Conservation (phyloP, 2,888 invertebrate species). For the Elaeidobius kamerunicus region DNA sequence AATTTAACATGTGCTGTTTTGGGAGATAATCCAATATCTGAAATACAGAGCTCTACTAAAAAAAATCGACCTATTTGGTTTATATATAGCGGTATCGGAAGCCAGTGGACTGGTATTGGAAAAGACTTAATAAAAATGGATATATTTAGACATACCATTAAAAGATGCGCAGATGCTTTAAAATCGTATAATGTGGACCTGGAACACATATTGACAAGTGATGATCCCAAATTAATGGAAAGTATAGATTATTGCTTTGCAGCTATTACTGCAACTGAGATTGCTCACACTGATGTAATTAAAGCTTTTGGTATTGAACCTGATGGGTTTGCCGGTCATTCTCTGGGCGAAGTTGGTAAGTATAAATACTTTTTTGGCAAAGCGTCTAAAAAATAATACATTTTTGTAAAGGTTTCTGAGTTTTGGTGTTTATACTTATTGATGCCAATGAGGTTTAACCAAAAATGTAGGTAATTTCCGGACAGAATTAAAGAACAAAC, state of each 20-base stretch:
- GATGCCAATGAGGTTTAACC: too few relatives aligned
- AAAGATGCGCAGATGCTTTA: slow-evolving; percentile 52
- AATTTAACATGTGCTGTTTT: slow-evolving; percentile 29
- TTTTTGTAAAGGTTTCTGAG: too few relatives aligned
- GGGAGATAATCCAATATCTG: slow-evolving; percentile 27
- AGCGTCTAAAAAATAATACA: too few relatives aligned
- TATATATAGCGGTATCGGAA: slow-evolving; percentile 67
- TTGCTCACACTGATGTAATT: slow-evolving; percentile 84
- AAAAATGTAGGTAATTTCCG: too few relatives aligned
- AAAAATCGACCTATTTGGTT: slow-evolving; percentile 56
- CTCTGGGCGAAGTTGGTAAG: slow-evolving; percentile 75
- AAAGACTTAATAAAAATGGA: slow-evolving; percentile 57
- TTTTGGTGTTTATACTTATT: too few relatives aligned
- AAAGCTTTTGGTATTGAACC: slow-evolving; percentile 67
- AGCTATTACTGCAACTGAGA: slow-evolving; percentile 57
- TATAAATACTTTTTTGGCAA: too few relatives aligned
- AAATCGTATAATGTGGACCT: slow-evolving; percentile 55
- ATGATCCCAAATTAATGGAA: slow-evolving; percentile 51
- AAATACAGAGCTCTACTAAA: slow-evolving; percentile 17
- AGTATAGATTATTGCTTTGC: slow-evolving; percentile 58
- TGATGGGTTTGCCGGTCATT: slow-evolving; percentile 94
- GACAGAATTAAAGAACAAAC: too few relatives aligned
- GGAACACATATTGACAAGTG: slow-evolving; percentile 51
- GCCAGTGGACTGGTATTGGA: slow-evolving; percentile 65
- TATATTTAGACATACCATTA: slow-evolving; percentile 56